Percentiles rank a stretch among this genome's conserved stretches.
Conservation (phyloP, 2,888 invertebrate species). For the Apodemia arnacis region DNA sequence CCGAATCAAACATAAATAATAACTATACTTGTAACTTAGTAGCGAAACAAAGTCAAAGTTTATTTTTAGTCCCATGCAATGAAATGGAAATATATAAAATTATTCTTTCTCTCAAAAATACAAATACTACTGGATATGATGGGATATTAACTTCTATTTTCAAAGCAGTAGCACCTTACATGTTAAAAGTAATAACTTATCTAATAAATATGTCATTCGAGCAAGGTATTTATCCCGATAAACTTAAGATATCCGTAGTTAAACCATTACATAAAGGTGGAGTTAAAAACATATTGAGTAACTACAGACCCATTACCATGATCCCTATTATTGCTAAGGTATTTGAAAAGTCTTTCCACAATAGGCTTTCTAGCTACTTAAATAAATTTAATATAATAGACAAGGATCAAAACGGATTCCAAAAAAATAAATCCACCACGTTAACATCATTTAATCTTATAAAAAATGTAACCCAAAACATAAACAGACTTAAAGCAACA, state of each 20-base stretch:
- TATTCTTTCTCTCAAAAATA: not conserved
- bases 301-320: not conserved
- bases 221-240: not conserved
- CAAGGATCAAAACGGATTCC: no score
- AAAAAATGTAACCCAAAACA: no score
- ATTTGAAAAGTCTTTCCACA: no score
- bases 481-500: no score
- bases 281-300: not conserved
- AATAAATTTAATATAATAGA: no score
- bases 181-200: not conserved
- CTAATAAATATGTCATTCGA: not conserved
- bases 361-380: no score
- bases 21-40: no score
- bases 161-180: not conserved
- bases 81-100: not conserved
- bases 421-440: no score
- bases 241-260: not conserved
- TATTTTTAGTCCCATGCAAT: not conserved
- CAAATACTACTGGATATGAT: not conserved
- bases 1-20: no score
- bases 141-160: not conserved
- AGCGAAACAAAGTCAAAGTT: not conserved
- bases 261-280: no score
- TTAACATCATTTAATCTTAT: no score
- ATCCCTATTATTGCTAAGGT: no score